These are phyloP conservation scores for Egretta garzetta DNA, from an alignment of 2,113 vertebrate genomes.

Conservation along the genomic window DNA sequence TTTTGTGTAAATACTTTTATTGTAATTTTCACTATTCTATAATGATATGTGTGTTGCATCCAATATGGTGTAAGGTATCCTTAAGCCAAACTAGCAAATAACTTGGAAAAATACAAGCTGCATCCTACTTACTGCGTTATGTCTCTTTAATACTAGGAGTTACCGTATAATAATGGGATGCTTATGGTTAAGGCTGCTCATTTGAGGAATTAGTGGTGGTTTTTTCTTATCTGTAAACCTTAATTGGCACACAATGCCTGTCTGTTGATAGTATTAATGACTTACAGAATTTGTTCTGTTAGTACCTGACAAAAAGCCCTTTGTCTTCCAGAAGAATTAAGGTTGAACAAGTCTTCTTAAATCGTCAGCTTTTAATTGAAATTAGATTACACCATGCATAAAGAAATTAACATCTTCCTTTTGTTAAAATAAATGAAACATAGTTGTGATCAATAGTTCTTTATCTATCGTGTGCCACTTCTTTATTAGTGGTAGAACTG, in stretches of 20 bases:
- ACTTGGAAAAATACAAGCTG: not conserved
- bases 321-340: not conserved
- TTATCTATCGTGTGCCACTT: not conserved
- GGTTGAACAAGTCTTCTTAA: not conserved
- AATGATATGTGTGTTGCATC: not conserved
- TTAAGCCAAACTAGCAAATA: not conserved
- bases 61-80: not conserved
- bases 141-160: not conserved
- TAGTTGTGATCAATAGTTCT: not conserved
- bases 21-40: not conserved
- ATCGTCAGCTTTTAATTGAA: not conserved
- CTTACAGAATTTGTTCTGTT: not conserved
- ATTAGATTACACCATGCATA: not conserved
- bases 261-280: not conserved
- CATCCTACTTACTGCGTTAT: accelerated
- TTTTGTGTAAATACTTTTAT: not conserved
- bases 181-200: not conserved
- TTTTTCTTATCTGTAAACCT: not conserved
- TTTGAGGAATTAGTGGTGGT: not conserved
- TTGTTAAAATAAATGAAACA: not conserved
- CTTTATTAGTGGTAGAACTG: not conserved
- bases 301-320: not conserved
- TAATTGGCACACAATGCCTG: not conserved
- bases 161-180: not conserved
- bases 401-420: not conserved